Percentiles rank a stretch among this genome's conserved stretches.
phyloP scores from a whole-genome alignment of 2,113 vertebrate genomes.

The Empidonax traillii region DNA sequence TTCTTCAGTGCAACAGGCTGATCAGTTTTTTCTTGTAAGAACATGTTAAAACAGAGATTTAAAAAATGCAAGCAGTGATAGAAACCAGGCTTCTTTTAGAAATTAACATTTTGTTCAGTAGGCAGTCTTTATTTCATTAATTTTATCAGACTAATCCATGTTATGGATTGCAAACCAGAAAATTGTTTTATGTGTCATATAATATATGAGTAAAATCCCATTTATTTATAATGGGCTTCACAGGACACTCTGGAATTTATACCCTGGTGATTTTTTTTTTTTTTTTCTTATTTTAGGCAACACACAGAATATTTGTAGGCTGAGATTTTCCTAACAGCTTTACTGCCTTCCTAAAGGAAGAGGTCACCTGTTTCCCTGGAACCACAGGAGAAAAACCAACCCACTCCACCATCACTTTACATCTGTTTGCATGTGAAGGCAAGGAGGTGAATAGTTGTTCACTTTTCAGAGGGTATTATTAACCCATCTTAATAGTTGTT shows the following conservation, averaged over 20 bases:
- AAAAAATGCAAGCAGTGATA: background rate
- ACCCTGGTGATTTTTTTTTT: background rate
- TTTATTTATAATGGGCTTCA: background rate
- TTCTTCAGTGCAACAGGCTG: background rate
- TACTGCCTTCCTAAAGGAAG: background rate
- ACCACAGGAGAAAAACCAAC: background rate
- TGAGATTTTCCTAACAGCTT: background rate
- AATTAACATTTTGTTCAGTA: background rate
- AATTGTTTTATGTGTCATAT: background rate
- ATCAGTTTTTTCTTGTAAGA: background rate
- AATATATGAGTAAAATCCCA: background rate
- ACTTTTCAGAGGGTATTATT: background rate
- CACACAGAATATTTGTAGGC: background rate
- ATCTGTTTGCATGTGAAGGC: background rate
- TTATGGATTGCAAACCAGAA: background rate
- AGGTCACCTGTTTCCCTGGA: background rate
- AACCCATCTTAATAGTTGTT: background rate
- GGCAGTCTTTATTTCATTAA: background rate
- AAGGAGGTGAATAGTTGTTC: background rate
- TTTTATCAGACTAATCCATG: background rate
- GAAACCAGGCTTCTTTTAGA: background rate
- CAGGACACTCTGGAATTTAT: background rate
- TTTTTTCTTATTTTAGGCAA: background rate
- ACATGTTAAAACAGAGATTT: background rate
- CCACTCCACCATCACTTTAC: background rate